Base-by-base conservation (phyloP, 2,797 vertebrate species). In the Harpagifer antarcticus region DNA sequence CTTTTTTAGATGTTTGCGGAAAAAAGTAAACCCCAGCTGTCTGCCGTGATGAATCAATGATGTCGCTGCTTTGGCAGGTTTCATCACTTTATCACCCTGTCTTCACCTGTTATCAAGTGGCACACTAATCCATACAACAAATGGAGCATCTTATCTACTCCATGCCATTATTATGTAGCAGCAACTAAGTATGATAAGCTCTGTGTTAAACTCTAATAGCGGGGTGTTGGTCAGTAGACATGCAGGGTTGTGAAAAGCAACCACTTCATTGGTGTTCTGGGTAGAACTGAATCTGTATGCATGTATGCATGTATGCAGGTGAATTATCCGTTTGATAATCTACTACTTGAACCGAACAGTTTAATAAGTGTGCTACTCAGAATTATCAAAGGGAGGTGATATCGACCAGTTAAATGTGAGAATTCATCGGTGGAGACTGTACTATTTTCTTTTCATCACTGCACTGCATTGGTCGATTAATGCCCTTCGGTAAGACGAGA, bases 81-180 rank as follows among this genome's bases (percentile, higher is more conserved):
- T 82, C 68, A 62, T 67, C 80, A 53, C 72, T 74, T 81, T 59
- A 65, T 82, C 70, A 60, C 50, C 52, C 63, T 3, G 15, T 48
- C 57, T 74, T 82, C 72, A 77, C 60, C 57, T 57, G 60, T n/a
- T 76, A 76, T 63, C 81, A 66, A 62, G 79, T 80, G 70, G 81
- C 69, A 50, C 53, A 49, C 72, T 87, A 73, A 84, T 85, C 84
- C 86, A 67, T 74, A 73, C 50, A 80, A 72, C 74, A 78, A 75
- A 87, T 84, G 81, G 52, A 56, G 49, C 20, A 42, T 87, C 81
- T 82, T 70, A 86, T 89, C 90, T 83, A 83, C 74, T 59, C 40
- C 40, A 65, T 72, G 74, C 48, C 61, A 53, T 74, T 88, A 73
- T 81, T 82, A 66, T 13, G 44, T 27, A 23, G 15, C 48, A 58